Conservation (phyloP, 1,140 invertebrate species). For the Diuraphis noxia region DNA sequence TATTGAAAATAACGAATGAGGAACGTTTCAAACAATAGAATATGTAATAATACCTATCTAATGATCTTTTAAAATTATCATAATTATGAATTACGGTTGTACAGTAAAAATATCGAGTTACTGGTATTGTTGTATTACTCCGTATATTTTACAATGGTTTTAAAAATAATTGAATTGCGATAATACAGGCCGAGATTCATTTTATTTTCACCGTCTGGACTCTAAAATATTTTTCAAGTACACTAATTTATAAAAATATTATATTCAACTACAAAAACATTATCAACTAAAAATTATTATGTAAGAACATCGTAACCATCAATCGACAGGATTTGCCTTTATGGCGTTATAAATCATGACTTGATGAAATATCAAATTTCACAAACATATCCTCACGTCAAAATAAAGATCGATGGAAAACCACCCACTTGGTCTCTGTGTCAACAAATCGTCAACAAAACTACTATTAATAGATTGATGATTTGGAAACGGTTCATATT, state of each 20-base stretch:
- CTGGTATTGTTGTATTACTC: no score
- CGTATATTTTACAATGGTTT: no score
- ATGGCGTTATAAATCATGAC: conserved; percentile 1
- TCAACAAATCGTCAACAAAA: conserved; percentile 17
- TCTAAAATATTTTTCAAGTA: not conserved
- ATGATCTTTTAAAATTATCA: not conserved
- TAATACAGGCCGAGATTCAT: no score
- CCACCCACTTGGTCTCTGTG: not conserved
- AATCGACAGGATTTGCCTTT: not conserved
- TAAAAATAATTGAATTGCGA: no score
- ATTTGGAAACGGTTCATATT: not conserved
- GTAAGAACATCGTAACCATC: not conserved
- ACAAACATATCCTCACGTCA: not conserved
- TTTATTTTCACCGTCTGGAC: not conserved
- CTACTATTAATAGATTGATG: not conserved
- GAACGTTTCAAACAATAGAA: not conserved
- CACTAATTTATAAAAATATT: no score
- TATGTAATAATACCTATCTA: not conserved
- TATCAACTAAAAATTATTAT: not conserved
- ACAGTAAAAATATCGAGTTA: not conserved
- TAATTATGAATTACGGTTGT: not conserved
- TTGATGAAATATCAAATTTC: conserved; percentile 8
- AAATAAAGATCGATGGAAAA: conserved; percentile 19
- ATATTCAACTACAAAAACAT: not conserved
- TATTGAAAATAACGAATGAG: not conserved